A percentile compares a stretch with the other conserved stretches of the same genome.
phyloP scores from a whole-genome alignment of 2,113 vertebrate genomes.

The Scartelaos histophorus region DNA sequence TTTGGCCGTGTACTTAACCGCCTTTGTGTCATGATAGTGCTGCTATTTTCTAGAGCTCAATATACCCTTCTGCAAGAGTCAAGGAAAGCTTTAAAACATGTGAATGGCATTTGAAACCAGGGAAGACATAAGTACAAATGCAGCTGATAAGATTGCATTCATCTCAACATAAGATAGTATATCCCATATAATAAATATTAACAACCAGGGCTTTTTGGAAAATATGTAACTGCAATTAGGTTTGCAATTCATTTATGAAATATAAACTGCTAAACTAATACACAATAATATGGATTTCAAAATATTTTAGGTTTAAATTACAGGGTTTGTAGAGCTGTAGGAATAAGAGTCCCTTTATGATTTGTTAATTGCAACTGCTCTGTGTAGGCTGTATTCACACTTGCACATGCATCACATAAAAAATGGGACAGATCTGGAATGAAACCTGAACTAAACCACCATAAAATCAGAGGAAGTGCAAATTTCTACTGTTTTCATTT shows the following conservation, averaged over 20 bases:
- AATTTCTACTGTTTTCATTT: neutral
- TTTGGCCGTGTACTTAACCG: conserved; percentile 55
- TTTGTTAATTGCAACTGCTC: neutral
- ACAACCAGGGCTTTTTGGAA: neutral
- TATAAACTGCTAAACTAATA: neutral
- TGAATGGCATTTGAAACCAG: conserved; percentile 35
- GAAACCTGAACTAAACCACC: neutral
- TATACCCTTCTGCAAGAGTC: conserved; percentile 17
- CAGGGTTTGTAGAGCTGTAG: neutral
- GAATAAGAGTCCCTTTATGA: neutral
- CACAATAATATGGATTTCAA: neutral
- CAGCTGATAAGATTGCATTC: conserved; percentile 43
- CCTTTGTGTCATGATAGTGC: conserved; percentile 46
- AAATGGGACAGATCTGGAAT: neutral
- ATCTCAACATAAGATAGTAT: conserved; percentile 15
- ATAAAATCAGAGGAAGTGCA: neutral
- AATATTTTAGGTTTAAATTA: neutral
- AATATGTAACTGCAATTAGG: neutral
- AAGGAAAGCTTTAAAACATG: conserved; percentile 45
- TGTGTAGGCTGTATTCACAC: neutral
- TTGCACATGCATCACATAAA: neutral
- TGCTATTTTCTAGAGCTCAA: conserved; percentile 18
- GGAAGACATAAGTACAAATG: conserved; percentile 42
- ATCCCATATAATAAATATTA: neutral
- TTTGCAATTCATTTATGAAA: neutral